These are phyloP conservation scores for Paramacrobiotus metropolitanus DNA, from an alignment of 1,140 invertebrate genomes.

Conservation along the genomic window DNA sequence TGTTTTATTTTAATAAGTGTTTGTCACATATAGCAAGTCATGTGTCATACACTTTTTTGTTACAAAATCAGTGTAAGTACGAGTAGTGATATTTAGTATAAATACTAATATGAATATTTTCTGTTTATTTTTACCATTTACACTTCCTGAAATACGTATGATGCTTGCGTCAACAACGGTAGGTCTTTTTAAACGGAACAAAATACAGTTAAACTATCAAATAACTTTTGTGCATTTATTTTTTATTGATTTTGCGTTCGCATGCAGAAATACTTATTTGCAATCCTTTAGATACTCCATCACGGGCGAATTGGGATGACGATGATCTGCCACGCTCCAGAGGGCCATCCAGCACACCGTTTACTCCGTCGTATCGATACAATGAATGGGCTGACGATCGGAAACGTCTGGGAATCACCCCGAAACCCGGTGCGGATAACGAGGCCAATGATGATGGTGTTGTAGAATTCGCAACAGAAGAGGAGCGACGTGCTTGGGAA, in stretches of 20 bases:
- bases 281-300: constrained; percentile 24
- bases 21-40: no score
- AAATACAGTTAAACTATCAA: constrained; percentile 2
- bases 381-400: constrained; percentile 41
- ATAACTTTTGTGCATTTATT: not conserved
- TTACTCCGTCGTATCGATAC: constrained; percentile 64
- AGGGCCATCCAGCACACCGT: constrained; percentile 28
- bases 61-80: no score
- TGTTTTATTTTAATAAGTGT: no score
- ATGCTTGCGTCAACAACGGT: no score
- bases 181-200: no score
- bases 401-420: constrained; percentile 32
- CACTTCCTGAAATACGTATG: no score
- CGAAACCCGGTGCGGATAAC: constrained; percentile 14
- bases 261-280: no score
- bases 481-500: constrained; percentile 60
- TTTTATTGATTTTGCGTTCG: constrained; percentile 2
- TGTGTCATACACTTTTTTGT: no score
- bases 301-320: constrained; percentile 61
- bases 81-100: no score
- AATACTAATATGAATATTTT: no score
- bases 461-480: constrained; percentile 22
- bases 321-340: constrained; percentile 28
- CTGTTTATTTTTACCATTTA: no score
- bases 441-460: constrained; percentile 19